phyloP scores from a whole-genome alignment of 1,140 invertebrate species.

The Drosophila sturtevanti region DNA sequence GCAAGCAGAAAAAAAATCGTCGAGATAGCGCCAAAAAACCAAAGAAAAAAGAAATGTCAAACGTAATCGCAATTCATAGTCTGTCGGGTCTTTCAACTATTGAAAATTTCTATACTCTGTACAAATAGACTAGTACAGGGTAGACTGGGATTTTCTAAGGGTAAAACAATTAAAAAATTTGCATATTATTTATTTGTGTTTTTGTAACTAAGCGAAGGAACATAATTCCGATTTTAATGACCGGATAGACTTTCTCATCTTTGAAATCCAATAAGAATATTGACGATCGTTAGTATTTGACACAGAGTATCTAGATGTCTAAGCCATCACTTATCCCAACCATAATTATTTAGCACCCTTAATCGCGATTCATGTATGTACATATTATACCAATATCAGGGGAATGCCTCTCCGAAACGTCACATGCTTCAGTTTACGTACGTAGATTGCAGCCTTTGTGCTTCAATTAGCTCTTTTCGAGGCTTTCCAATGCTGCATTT shows the following conservation, averaged over 20 bases:
- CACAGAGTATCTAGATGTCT: background rate
- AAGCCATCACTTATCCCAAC: background rate
- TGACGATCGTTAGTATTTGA: no score
- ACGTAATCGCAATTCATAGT: conserved; percentile 7
- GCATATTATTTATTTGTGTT: no score
- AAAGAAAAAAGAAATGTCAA: background rate
- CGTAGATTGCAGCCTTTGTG: conserved; percentile 54
- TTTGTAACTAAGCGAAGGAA: no score
- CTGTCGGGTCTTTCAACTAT: conserved; percentile 10
- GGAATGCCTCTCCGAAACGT: conserved; percentile 27
- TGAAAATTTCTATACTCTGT: background rate
- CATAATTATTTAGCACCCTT: conserved; percentile 4
- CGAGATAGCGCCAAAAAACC: conserved; percentile 10
- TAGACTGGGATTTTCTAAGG: background rate
- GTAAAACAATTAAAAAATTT: no score
- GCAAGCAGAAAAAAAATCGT: conserved; percentile 23
- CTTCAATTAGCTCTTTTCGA: conserved; percentile 35
- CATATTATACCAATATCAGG: background rate
- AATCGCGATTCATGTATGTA: background rate
- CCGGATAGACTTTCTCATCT: no score
- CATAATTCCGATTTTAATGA: no score
- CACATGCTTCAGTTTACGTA: conserved; percentile 48
- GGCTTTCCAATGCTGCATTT: background rate
- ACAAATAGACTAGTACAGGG: background rate
- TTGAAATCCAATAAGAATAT: no score